Evolutionary conservation across 1,140 invertebrate species (phyloP).

Genomic region (Aporrectodea caliginosa): DNA sequence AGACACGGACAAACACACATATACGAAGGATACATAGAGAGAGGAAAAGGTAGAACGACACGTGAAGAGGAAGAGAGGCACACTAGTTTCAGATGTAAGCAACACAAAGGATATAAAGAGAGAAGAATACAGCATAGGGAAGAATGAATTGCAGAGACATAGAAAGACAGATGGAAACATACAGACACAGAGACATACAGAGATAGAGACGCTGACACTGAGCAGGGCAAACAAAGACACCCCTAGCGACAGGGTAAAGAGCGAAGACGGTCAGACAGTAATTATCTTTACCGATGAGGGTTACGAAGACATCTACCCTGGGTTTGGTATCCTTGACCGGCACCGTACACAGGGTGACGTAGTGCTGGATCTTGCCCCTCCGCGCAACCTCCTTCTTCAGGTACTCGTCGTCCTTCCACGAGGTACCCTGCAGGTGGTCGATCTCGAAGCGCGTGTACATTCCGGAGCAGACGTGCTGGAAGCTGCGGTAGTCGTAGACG

Average conservation of each 20-base stretch:
- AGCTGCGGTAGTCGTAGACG: constrained; percentile 25
- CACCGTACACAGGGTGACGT: constrained; percentile 22
- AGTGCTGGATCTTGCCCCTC: constrained; percentile 10
- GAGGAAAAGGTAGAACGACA: too few relatives aligned
- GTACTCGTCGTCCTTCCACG: constrained; percentile 11
- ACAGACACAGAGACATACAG: too few relatives aligned
- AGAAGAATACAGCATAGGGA: too few relatives aligned
- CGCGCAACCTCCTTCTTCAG: constrained; percentile 4
- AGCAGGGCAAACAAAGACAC: too few relatives aligned
- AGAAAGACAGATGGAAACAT: neutral
- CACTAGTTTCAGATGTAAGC: too few relatives aligned
- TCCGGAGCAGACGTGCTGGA: constrained; percentile 15
- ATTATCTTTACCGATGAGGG: constrained; percentile 23
- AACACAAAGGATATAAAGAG: too few relatives aligned
- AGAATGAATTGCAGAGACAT: neutral
- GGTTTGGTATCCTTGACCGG: constrained; percentile 22
- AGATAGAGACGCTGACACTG: too few relatives aligned
- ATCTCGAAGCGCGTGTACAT: constrained; percentile 31
- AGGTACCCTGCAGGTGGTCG: constrained; percentile 6
- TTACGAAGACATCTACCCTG: constrained; percentile 30
- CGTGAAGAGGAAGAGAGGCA: too few relatives aligned
- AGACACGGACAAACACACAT: too few relatives aligned
- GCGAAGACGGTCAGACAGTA: neutral
- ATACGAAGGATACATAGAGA: too few relatives aligned
- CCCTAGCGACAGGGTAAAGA: too few relatives aligned